These are phyloP conservation scores for Brachynemurus nebulosus DNA, from an alignment of 2,888 invertebrate genomes.

Conservation along the genomic window DNA sequence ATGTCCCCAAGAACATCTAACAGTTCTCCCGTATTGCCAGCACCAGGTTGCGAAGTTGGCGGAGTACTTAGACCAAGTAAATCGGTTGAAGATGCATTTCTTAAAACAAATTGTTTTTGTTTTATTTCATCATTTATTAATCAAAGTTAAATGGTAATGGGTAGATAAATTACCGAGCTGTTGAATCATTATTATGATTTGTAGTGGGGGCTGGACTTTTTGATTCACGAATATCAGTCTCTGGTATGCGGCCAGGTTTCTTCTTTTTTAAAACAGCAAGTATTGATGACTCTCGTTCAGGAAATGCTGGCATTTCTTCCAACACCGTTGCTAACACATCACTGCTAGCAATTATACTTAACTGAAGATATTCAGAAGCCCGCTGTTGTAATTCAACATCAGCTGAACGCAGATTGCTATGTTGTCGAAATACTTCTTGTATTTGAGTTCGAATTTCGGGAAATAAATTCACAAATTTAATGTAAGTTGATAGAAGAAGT, in stretches of 20 bases:
- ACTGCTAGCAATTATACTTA: slow-evolving; percentile 89
- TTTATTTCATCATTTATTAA: background rate
- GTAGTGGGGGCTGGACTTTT: slow-evolving; percentile 54
- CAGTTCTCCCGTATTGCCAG: slow-evolving; percentile 59
- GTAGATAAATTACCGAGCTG: too few species aligned
- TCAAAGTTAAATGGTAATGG: too few species aligned
- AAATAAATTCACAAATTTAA: slow-evolving; percentile 98
- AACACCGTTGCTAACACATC: slow-evolving; percentile 96
- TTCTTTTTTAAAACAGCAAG: slow-evolving; percentile 96
- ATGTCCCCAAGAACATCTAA: slow-evolving; percentile 88
- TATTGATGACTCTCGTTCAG: slow-evolving; percentile 95
- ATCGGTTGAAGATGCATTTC: slow-evolving; percentile 50
- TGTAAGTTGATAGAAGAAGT: slow-evolving; percentile 90
- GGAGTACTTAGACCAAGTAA: slow-evolving; percentile 80
- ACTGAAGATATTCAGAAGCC: slow-evolving; percentile 92
- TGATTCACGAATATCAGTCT: slow-evolving; percentile 69
- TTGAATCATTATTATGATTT: slow-evolving; percentile 34
- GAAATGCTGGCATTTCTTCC: slow-evolving; percentile 99
- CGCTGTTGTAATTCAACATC: slow-evolving; percentile 98
- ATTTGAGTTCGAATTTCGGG: slow-evolving; percentile 95
- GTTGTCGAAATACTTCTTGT: slow-evolving; percentile 86
- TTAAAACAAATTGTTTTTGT: slow-evolving; percentile 12
- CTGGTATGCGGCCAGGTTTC: slow-evolving; percentile 88
- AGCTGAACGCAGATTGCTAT: slow-evolving; percentile 91
- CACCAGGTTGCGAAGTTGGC: slow-evolving; percentile 52